Percentiles rank a stretch among this genome's conserved stretches.
These are phyloP conservation scores for Pseudomyrmex flavicornis DNA, from an alignment of 1,140 invertebrate genomes.

Conservation along the genomic window DNA sequence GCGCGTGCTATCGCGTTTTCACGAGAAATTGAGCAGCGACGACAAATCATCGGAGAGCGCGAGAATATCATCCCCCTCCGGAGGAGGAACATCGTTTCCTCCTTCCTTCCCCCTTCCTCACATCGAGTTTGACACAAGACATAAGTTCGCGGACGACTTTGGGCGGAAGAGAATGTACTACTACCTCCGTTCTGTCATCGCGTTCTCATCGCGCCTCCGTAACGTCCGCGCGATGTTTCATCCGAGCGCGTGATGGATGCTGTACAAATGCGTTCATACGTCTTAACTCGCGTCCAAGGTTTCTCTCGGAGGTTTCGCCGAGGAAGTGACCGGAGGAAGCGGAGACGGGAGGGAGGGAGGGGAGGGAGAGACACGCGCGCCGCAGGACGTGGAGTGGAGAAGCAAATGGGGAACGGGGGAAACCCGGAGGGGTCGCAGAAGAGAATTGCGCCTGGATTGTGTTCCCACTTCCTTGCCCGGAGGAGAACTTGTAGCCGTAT, in stretches of 20 bases:
- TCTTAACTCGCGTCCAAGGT: constrained; percentile 62
- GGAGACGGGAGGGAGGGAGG: not conserved
- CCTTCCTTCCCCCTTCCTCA: not conserved
- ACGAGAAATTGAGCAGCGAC: constrained; percentile 36
- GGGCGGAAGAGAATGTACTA: constrained; percentile 13
- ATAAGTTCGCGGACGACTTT: constrained; percentile 62
- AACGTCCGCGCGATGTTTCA: constrained; percentile 62
- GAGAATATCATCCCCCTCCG: constrained; percentile 11
- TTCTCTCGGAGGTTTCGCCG: constrained; percentile 35
- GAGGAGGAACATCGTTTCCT: constrained; percentile 19
- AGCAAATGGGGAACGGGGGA: constrained; percentile 4
- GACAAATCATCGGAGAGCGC: constrained; percentile 46
- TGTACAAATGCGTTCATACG: constrained; percentile 74
- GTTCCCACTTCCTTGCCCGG: constrained; percentile 71
- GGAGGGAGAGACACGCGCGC: too few species aligned
- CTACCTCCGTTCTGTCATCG: constrained; percentile 66
- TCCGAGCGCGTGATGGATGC: constrained; percentile 64
- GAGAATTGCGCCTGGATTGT: constrained; percentile 74
- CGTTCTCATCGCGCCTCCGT: constrained; percentile 63
- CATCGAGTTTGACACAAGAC: constrained; percentile 47
- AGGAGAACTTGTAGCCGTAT: constrained; percentile 77
- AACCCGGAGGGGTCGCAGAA: not conserved
- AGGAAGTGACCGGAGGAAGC: constrained; percentile 61
- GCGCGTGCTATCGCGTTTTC: constrained; percentile 48
- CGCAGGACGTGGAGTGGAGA: not conserved